Evolutionary conservation across 1,140 invertebrate species (phyloP).

Genomic region (Drosophila parvula): DNA sequence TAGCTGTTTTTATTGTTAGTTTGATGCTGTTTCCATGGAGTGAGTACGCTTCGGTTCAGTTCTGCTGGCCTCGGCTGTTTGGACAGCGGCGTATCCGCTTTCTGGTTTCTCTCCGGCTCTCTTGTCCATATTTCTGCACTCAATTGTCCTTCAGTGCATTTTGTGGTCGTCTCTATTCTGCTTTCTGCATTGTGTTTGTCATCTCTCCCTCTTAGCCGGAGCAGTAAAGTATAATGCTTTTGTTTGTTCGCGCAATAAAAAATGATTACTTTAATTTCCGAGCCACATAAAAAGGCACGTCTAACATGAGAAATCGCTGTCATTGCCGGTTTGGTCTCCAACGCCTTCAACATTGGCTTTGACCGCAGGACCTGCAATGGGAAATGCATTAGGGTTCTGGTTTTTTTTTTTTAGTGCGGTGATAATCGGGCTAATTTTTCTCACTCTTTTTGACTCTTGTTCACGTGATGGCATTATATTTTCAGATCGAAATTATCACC

Average conservation of each 20-base stretch:
- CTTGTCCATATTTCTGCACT: conserved; percentile 76
- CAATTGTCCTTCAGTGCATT: conserved; percentile 79
- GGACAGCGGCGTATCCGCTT: conserved; percentile 62
- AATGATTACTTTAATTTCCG: conserved; percentile 83
- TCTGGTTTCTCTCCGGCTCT: conserved; percentile 59
- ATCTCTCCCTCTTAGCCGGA: conserved; percentile 24
- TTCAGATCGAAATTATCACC: background rate
- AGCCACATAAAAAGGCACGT: conserved; percentile 67
- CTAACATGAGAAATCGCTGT: conserved; percentile 77
- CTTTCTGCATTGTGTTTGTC: conserved; percentile 34
- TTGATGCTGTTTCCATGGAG: background rate
- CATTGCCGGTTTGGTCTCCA: conserved; percentile 57
- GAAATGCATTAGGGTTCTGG: conserved; percentile 21
- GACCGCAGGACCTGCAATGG: conserved; percentile 34
- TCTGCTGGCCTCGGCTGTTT: conserved; percentile 46
- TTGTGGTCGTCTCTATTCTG: conserved; percentile 52
- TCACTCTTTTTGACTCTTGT: background rate
- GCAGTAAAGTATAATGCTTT: conserved; percentile 80
- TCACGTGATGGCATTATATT: background rate
- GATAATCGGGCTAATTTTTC: conserved; percentile 24
- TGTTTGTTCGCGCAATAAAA: conserved; percentile 82
- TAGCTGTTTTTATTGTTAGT: no score
- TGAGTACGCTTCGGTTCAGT: conserved; percentile 14
- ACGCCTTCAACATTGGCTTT: conserved; percentile 4
- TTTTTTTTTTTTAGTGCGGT: background rate